Evolutionary conservation across 2,113 vertebrate species (phyloP).

Genomic region (Apodemus speciosus): DNA sequence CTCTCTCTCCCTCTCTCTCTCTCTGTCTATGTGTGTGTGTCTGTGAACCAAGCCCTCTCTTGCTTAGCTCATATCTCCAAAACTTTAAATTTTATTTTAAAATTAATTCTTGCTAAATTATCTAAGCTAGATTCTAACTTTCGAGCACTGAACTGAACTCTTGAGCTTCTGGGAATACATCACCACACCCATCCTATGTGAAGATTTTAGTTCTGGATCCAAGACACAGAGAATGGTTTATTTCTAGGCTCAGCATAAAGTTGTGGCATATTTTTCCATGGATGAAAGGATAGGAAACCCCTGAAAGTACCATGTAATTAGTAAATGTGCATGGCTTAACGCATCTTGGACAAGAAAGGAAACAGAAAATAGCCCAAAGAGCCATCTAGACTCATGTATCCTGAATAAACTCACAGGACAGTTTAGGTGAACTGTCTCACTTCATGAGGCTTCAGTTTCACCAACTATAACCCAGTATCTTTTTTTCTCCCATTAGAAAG

Average conservation of each 20-base stretch:
- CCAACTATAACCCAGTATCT: neutral
- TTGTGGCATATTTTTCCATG: neutral
- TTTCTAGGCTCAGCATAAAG: neutral
- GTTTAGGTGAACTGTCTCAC: neutral
- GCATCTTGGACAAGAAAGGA: neutral
- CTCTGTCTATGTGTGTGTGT: no score
- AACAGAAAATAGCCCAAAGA: neutral
- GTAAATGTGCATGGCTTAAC: neutral
- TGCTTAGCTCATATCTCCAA: neutral
- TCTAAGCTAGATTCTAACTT: neutral
- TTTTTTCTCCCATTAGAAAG: slow-evolving; percentile 6
- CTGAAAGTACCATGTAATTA: neutral
- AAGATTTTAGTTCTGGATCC: neutral
- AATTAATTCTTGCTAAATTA: neutral
- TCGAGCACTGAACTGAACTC: neutral
- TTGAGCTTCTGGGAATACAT: neutral
- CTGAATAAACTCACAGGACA: neutral
- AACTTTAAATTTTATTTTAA: neutral
- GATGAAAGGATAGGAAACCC: neutral
- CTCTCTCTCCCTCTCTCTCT: no score
- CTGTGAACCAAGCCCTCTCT: neutral
- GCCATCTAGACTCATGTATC: neutral
- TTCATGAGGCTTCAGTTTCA: neutral
- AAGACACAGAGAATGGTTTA: neutral
- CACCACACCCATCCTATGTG: neutral